Percentiles rank a stretch among this genome's conserved stretches.
phyloP scores from a whole-genome alignment of 2,888 invertebrate species.

The Eilema sororculum region DNA sequence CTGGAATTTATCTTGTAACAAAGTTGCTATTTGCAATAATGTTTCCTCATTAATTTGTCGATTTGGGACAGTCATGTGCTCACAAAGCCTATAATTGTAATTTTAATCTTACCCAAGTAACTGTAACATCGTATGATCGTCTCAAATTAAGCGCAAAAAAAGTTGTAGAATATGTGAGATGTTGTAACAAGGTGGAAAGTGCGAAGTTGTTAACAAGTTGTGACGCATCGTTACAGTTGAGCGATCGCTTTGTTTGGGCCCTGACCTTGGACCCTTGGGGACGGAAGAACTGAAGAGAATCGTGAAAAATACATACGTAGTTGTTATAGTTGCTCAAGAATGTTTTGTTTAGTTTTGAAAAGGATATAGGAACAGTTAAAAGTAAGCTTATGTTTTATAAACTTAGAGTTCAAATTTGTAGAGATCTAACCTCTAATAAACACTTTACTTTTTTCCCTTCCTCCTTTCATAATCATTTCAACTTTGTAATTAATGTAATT shows the following conservation, averaged over 20 bases:
- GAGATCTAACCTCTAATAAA: not conserved
- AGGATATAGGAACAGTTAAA: not conserved
- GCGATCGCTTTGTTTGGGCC: slow-evolving; percentile 36
- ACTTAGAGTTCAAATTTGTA: not conserved
- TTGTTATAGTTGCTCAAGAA: not conserved
- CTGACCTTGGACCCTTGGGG: slow-evolving; percentile 34
- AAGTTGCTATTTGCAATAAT: not conserved
- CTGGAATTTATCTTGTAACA: not conserved
- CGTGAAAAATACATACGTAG: slow-evolving; percentile 20
- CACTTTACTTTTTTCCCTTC: not conserved
- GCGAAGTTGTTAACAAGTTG: slow-evolving; percentile 39
- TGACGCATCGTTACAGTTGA: slow-evolving; percentile 39
- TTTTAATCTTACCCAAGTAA: not conserved
- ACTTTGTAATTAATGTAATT: not conserved
- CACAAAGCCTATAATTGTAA: not conserved
- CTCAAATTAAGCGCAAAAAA: slow-evolving; percentile 18
- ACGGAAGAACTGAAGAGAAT: slow-evolving; percentile 20
- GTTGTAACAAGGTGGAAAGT: slow-evolving; percentile 36
- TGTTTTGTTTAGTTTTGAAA: not conserved
- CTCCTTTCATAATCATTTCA: not conserved
- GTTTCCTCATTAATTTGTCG: not conserved
- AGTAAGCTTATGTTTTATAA: not conserved
- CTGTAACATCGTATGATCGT: not conserved
- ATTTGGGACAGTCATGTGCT: not conserved
- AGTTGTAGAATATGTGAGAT: slow-evolving; percentile 29